Evolutionary conservation across 2,113 vertebrate genomes (phyloP), one percentile per base, ranked within the genome.

Genomic region (Tychaedon coryphoeus): DNA sequence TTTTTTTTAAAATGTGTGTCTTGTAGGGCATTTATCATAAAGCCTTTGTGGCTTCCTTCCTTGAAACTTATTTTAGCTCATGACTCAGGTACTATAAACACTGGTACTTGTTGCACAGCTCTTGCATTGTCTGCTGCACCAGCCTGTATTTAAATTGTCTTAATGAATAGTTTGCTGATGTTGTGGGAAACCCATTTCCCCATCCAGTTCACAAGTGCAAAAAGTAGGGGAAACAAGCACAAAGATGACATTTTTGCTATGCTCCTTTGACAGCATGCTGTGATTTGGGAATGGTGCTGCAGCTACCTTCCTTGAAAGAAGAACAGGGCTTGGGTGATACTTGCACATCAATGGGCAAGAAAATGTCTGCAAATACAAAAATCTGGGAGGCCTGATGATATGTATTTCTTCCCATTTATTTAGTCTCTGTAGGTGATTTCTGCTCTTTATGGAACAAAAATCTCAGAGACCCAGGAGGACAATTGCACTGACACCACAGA

Each of bases 31-130:
- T 67, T 94, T 90, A 87, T 65, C 53, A 81, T 64, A 75, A 85
- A 72, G 22, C 22, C 19, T 72, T 79, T 82, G 36, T 82, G 69
- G 40, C 19, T 94, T 96, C 90, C 93, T 96, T 96, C 82, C 90
- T 93, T 90, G 45, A 67, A 69, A 48, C 65, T 90, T 93, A 82
- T 90, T 96, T 96, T 95, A 96, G 53, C 28, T 15, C 2, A 5
- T 96, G 95, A 94, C 57, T 95, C 80, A 86, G 81, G 66, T 6
- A 1, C 66, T 85, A 36, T 90, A 96, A 94, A 93, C 81, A 69
- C 28, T 72, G 31, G 23, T 80, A 53, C 26, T 91, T 92, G 42
- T 64, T 88, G 87, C 29, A 87, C 25, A 78, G 53, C 77, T 92
- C 57, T 62, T 61, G 20, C 48, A 88, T 40, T 87, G 19, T 65